A percentile compares a stretch with the other conserved stretches of the same genome.
phyloP scores from a whole-genome alignment of 2,797 vertebrate species.

The Gymnoscopelus microlampas region DNA sequence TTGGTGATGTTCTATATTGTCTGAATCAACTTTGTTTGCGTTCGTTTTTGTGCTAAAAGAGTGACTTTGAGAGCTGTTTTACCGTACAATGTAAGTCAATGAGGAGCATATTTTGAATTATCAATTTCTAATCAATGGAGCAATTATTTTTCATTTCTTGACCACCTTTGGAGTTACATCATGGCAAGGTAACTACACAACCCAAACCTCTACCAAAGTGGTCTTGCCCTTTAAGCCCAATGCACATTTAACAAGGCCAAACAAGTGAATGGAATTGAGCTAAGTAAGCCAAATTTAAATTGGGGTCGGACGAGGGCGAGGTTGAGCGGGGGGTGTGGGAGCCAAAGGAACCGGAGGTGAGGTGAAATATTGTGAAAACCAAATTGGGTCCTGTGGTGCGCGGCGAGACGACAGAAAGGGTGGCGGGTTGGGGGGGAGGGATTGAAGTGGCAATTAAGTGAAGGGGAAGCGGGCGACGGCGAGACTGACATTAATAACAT shows the following conservation, averaged over 20 bases:
- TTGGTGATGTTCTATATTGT: no score
- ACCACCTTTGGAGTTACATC: no score
- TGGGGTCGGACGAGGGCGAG: constrained; percentile 14
- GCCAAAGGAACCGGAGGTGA: constrained; percentile 46
- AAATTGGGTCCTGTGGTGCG: constrained; percentile 68
- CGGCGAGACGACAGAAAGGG: constrained; percentile 28
- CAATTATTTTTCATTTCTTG: no score
- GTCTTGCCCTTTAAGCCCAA: no score
- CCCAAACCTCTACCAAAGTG: no score
- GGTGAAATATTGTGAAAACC: constrained; percentile 67
- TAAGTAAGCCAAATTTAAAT: constrained; percentile 57
- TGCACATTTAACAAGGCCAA: constrained; percentile 44
- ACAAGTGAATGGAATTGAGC: constrained; percentile 5
- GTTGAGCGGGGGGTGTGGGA: constrained; percentile 28
- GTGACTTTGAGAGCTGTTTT: no score
- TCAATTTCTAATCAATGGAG: no score
- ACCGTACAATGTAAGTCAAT: no score
- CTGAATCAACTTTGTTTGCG: no score
- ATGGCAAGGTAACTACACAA: no score
- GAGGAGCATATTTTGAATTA: no score
- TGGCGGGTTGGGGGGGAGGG: not conserved
- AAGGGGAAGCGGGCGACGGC: constrained; percentile 64
- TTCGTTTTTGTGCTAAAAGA: no score
- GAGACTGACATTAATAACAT: constrained; percentile 77
- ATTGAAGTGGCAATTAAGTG: constrained; percentile 77